Conservation (phyloP, 2,797 vertebrate genomes). For the Lateolabrax maculatus region DNA sequence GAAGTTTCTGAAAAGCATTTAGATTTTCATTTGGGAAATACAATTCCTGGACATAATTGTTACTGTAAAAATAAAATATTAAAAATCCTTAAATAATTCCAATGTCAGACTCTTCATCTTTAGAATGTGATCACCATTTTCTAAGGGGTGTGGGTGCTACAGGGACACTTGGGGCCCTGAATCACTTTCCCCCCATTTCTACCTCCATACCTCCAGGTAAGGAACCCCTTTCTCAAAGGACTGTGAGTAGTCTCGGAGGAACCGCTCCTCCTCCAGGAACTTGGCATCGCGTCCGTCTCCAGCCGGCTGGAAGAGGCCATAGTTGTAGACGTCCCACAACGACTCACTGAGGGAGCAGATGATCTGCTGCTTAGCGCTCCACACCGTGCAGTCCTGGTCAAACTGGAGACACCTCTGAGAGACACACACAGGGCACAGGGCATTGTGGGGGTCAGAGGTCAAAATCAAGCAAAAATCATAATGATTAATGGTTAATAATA, state of each 20-base stretch:
- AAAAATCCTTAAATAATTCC: neutral
- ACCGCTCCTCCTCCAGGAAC: conserved; percentile 93
- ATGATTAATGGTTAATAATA: neutral
- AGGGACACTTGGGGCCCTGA: neutral
- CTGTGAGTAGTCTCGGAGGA: conserved; percentile 91
- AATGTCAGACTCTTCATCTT: neutral
- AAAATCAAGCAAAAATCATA: neutral
- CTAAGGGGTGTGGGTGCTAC: neutral
- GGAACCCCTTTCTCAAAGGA: conserved; percentile 95
- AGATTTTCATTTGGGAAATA: neutral
- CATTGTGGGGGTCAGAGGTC: conserved; percentile 7
- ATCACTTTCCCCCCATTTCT: neutral
- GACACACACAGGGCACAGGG: conserved; percentile 26
- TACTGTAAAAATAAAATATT: neutral
- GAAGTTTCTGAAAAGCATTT: neutral
- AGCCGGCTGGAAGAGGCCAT: conserved; percentile 96
- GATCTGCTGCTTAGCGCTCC: conserved; percentile 95
- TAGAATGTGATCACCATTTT: neutral
- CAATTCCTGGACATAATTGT: neutral
- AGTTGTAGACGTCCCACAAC: conserved; percentile 94
- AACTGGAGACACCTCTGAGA: conserved; percentile 94
- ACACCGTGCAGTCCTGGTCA: conserved; percentile 92
- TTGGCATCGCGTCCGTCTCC: conserved; percentile 93
- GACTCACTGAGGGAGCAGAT: conserved; percentile 93
- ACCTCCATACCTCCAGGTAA: conserved; percentile 90